Percentiles rank a stretch among this genome's conserved stretches.
phyloP scores from a whole-genome alignment of 2,113 vertebrate genomes.

The Corythornis vintsioides region DNA sequence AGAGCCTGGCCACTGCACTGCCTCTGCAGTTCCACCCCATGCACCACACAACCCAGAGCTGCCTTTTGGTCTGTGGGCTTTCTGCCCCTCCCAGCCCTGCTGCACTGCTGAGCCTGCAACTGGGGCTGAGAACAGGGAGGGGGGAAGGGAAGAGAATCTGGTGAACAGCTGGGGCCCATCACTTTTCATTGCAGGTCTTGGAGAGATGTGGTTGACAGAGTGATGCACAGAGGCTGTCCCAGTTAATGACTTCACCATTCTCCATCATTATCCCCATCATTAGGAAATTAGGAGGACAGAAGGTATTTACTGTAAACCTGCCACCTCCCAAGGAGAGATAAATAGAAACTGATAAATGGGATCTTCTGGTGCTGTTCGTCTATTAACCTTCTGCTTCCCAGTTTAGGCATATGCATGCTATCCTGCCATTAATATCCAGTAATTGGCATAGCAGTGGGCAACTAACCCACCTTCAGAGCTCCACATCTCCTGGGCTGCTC shows the following conservation, averaged over 20 bases:
- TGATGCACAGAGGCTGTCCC: constrained; percentile 97
- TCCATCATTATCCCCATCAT: constrained; percentile 99
- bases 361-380: constrained; percentile 91
- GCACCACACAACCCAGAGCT: rapidly evolving
- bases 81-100: background rate
- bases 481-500: background rate
- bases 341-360: constrained; percentile 99
- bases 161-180: constrained; percentile 96
- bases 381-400: constrained; percentile 98
- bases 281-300: constrained; percentile 99
- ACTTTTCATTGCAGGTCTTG: constrained; percentile 93
- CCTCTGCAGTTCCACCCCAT: rapidly evolving
- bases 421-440: constrained; percentile 94
- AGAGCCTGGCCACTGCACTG: background rate
- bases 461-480: constrained; percentile 60
- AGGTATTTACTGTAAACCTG: constrained; percentile 99
- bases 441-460: constrained; percentile 82
- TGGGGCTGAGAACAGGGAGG: constrained; percentile 44
- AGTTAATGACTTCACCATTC: constrained; percentile 99
- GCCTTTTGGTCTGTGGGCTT: background rate
- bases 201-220: constrained; percentile 95
- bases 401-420: constrained; percentile 89
- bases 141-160: constrained; percentile 70
- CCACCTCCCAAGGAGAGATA: constrained; percentile 99
- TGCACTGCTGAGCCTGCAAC: constrained; percentile 36